Percentiles rank a stretch among this genome's conserved stretches.
phyloP scores from a whole-genome alignment of 2,888 invertebrate species.

The Agrochola litura region DNA sequence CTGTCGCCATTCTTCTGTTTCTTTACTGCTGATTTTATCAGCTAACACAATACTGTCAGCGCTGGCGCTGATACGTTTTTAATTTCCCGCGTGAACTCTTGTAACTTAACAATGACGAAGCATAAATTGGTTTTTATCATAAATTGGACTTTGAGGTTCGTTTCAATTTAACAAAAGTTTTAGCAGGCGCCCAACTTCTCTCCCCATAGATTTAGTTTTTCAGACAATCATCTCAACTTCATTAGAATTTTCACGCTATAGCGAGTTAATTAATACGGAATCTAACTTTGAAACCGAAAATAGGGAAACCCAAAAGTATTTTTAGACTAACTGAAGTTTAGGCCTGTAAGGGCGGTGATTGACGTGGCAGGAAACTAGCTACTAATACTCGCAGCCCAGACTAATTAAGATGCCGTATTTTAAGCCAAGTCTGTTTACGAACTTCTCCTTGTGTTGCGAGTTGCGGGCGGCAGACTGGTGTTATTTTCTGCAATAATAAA shows the following conservation, averaged over 20 bases:
- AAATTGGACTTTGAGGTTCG: constrained; percentile 16
- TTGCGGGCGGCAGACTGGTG: background rate
- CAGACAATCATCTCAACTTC: constrained; percentile 18
- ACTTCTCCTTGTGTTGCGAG: constrained; percentile 28
- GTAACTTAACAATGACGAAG: constrained; percentile 23
- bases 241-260: constrained; percentile 24
- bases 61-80: constrained; percentile 35
- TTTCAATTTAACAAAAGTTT: constrained; percentile 16
- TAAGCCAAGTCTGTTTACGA: constrained; percentile 47
- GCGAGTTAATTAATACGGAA: constrained; percentile 8
- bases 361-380: constrained; percentile 66
- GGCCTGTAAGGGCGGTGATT: constrained; percentile 59
- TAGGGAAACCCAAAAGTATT: constrained; percentile 48
- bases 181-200: constrained; percentile 18
- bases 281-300: constrained; percentile 23
- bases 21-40: constrained; percentile 53
- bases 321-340: constrained; percentile 50
- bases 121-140: constrained; percentile 11
- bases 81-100: constrained; percentile 40
- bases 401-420: constrained; percentile 63
- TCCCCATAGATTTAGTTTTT: constrained; percentile 11
- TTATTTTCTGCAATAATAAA: constrained; percentile 20
- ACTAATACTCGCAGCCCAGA: constrained; percentile 50
- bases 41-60: constrained; percentile 29
- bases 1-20: constrained; percentile 46